phyloP scores from a whole-genome alignment of 2,888 invertebrate species.

The Acanthoscelides obtectus region DNA sequence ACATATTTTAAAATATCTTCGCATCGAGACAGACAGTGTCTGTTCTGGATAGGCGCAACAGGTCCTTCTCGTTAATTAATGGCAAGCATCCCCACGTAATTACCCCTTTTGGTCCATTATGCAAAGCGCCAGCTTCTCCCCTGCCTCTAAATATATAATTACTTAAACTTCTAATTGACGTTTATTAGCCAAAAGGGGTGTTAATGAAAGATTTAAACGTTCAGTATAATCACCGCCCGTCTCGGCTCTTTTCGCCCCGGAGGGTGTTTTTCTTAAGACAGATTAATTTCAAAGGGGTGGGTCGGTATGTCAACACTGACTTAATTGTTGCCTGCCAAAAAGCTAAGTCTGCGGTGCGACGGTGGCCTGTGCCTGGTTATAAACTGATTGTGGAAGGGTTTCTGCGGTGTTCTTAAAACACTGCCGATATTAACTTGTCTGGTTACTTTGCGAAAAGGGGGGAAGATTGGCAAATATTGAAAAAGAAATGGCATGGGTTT shows the following conservation, averaged over 20 bases:
- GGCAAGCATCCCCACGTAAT: conserved; percentile 48
- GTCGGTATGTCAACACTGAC: conserved; percentile 34
- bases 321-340: conserved; percentile 31
- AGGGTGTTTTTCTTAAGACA: conserved; percentile 41
- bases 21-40: conserved; percentile 21
- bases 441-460: not conserved
- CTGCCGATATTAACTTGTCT: not conserved
- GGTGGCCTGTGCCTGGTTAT: not conserved
- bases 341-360: not conserved
- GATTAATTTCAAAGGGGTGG: conserved; percentile 45
- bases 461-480: too few relatives aligned
- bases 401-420: not conserved
- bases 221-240: conserved; percentile 38
- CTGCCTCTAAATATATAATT: conserved; percentile 45
- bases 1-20: conserved; percentile 24
- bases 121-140: conserved; percentile 35
- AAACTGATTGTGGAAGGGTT: conserved; percentile 12
- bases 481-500: too few relatives aligned
- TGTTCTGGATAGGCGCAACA: conserved; percentile 40
- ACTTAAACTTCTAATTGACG: conserved; percentile 46
- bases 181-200: conserved; percentile 47
- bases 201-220: conserved; percentile 45
- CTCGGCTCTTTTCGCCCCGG: conserved; percentile 35
- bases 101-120: conserved; percentile 50
- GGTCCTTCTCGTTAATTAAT: conserved; percentile 45